Evolutionary conservation across 2,888 invertebrate species (phyloP), one percentile per base, ranked within the genome.

Genomic region (Stenolophus ochropezus): DNA sequence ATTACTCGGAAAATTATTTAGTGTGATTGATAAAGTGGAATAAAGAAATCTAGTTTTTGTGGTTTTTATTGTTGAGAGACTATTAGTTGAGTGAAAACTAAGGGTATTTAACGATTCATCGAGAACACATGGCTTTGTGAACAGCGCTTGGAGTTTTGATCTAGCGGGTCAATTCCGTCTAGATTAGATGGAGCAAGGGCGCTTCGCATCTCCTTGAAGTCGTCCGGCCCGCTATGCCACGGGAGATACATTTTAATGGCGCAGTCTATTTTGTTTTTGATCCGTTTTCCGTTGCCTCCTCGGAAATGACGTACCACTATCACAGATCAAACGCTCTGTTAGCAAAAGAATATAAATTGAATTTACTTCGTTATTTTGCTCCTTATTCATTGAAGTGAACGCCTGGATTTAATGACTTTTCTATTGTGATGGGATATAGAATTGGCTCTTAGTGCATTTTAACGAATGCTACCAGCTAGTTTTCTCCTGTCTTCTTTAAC

Each of bases 261-360:
- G 14, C 53, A 20, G 80, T 80, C 71, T 79, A 80, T 80, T 80
- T 80, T 80, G 73, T 80, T 80, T 71, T 80, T 80, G 80, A 80
- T 80, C 73, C 58, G 61, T 73, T 56, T 51, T 42, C 53, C 42
- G 56, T 71, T 33, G 73, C 23, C 25, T 73, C 53, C 14, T 53
- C 56, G 71, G 73, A 80, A 80, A 78, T 65, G 33, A 69, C 42
- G 69, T 51, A 49, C 49, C 58, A 77, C 56, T 42, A 58, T 20
- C 47, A 25, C 56, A 73, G 80, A 80, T 80, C 80, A 80, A 80
- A 80, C 73, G 80, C 33, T 58, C 27, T 58, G 80, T 80, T 58
- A 73, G 73, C 80, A 80, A 56, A 79, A 80, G 80, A 80, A 80
- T 80, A 80, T 80, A 80, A 80, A 80, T 80, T 80, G 80, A 80